Conservation (phyloP, 1,140 invertebrate genomes). For the Marisa cornuarietis region DNA sequence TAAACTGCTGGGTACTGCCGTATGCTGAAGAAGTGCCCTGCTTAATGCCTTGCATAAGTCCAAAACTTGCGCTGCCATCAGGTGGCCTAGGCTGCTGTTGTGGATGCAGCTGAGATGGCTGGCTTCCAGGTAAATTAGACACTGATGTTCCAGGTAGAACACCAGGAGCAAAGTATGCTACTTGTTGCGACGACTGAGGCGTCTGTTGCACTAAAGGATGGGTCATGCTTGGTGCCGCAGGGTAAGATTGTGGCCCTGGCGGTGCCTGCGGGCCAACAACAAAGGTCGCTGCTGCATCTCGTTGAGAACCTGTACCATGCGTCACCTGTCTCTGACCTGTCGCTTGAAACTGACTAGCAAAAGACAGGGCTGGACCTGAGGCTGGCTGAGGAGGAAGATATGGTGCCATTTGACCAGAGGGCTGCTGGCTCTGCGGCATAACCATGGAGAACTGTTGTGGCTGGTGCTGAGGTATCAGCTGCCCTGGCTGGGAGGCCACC, state of each 20-base stretch:
- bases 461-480: not conserved
- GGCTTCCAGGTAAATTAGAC: not conserved
- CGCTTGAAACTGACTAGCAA: too few species aligned
- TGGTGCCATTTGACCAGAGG: not conserved
- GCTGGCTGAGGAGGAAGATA: not conserved
- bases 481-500: not conserved
- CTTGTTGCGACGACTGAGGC: too few species aligned
- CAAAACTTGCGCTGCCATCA: not conserved
- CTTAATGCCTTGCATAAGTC: not conserved
- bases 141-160: not conserved
- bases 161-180: too few species aligned
- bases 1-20: conserved; percentile 11
- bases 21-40: not conserved
- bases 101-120: conserved; percentile 2
- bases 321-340: too few species aligned
- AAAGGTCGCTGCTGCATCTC: too few species aligned
- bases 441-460: not conserved
- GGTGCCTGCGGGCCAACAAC: too few species aligned
- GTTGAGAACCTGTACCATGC: too few species aligned
- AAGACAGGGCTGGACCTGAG: not conserved
- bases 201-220: too few species aligned
- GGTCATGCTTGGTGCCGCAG: too few species aligned
- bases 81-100: conserved; percentile 27
- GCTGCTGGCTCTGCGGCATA: conserved; percentile 12
- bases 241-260: too few species aligned